Percentiles rank a stretch among this genome's conserved stretches.
phyloP scores from a whole-genome alignment of 2,797 vertebrate species.

The Sciaenops ocellatus region DNA sequence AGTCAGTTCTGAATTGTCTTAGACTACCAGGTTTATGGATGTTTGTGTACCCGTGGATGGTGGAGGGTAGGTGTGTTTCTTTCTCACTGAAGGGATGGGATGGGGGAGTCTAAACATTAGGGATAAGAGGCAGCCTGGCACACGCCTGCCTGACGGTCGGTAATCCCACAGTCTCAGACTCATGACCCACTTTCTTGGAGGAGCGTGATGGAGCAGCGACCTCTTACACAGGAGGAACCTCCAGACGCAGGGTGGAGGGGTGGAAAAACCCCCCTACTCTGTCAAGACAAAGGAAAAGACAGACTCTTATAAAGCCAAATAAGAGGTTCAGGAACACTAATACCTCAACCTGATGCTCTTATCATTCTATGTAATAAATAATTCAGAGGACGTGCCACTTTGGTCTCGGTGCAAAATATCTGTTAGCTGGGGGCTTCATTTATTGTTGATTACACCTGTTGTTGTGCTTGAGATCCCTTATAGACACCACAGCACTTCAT shows the following conservation, averaged over 20 bases:
- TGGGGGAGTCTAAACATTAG: slow-evolving; percentile 63
- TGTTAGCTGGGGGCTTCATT: slow-evolving; percentile 5
- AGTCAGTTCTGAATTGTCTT: slow-evolving; percentile 33
- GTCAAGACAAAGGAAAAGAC: slow-evolving; percentile 78
- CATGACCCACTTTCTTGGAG: slow-evolving; percentile 89
- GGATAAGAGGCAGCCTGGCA: slow-evolving; percentile 78
- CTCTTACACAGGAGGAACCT: slow-evolving; percentile 74
- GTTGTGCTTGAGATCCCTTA: not conserved
- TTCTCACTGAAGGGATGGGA: slow-evolving; percentile 34
- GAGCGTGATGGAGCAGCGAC: slow-evolving; percentile 70
- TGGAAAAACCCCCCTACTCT: slow-evolving; percentile 37
- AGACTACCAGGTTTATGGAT: slow-evolving; percentile 46
- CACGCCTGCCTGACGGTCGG: slow-evolving; percentile 75
- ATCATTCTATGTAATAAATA: slow-evolving; percentile 58
- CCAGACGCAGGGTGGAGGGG: slow-evolving; percentile 73
- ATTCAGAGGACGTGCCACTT: slow-evolving; percentile 52
- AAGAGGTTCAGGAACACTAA: slow-evolving; percentile 70
- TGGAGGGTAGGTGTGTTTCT: slow-evolving; percentile 34
- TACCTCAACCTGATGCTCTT: slow-evolving; percentile 70
- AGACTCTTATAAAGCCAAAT: slow-evolving; percentile 67
- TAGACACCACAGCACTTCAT: not conserved
- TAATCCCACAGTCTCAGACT: slow-evolving; percentile 88
- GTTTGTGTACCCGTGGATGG: slow-evolving; percentile 24
- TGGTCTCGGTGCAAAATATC: slow-evolving; percentile 9
- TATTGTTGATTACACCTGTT: slow-evolving; percentile 33